Conservation (phyloP, 1,140 invertebrate genomes). For the Chironomus tepperi region DNA sequence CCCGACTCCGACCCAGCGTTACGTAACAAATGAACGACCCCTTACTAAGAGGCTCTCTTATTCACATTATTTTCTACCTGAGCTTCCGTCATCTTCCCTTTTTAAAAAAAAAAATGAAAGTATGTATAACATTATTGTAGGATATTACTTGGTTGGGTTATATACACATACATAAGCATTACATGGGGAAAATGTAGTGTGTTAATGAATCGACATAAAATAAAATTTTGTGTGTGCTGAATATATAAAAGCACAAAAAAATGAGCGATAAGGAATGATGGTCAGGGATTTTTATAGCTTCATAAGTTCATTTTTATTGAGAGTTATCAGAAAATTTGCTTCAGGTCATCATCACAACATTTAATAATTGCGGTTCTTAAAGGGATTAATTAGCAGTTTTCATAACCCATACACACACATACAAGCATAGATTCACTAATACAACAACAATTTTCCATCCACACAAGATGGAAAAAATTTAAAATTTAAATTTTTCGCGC, state of each 20-base stretch:
- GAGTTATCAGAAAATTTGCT: too few species aligned
- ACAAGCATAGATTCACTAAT: too few species aligned
- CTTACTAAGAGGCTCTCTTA: too few species aligned
- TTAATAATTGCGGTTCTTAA: too few species aligned
- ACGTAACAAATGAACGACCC: too few species aligned
- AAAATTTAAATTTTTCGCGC: background rate
- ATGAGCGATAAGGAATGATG: too few species aligned
- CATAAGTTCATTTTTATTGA: too few species aligned
- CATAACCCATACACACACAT: too few species aligned
- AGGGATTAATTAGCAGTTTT: too few species aligned
- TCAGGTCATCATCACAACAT: too few species aligned
- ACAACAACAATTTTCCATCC: background rate
- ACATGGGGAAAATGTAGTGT: conserved; percentile 2
- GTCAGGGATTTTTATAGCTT: too few species aligned
- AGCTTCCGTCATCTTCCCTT: background rate
- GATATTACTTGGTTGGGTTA: background rate
- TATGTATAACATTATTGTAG: background rate
- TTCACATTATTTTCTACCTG: background rate
- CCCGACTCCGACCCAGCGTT: too few species aligned
- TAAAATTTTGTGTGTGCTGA: background rate
- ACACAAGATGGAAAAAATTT: background rate
- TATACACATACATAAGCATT: background rate
- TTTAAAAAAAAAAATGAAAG: background rate
- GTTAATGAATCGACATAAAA: conserved; percentile 9
- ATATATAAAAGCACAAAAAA: background rate